Base-by-base conservation (phyloP, 1,140 invertebrate genomes). In the Aphidius ervi region DNA sequence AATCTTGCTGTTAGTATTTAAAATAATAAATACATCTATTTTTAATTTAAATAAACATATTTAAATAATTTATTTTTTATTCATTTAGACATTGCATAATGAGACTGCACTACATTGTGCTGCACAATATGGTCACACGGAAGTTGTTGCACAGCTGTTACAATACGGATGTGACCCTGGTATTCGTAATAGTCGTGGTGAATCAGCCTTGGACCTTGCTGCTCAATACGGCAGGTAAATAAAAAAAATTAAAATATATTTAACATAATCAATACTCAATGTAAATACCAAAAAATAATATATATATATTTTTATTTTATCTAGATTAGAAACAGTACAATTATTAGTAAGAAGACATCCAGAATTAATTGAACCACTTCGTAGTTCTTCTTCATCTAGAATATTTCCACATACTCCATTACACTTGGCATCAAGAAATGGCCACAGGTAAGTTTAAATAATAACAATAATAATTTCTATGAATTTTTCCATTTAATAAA, bases 41-140 rank as follows among this genome's bases (percentile, higher is more conserved):
- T 16, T 16, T 16, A 16, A 16, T 63, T 58, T 58, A 9, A 39
- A 40, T 53, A 58, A 48, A 56, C 52, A 49, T 60, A 45, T 45
- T 48, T 37, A 52, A 2, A 39, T 23, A 52, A 39, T 20, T 39
- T 1, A 1, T 10, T 9, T 39, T 7, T 52, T 52, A 52, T 42
- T 64, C 42, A 47, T 83, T 45, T 84, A 96, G 91, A 98, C 95
- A 56, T 87, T 90, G 70, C 92, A 94, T 76, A 90, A 93, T 68
- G 95, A 98, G 77, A 97, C 95, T 31, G 90, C 95, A 9, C 81
- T 99, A 63, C 93, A 98, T 72, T 94, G 91, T 74, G 95, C 95
- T 1, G 90, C 95, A 56, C 95, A 98, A 75, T 96, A 95, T 79
- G 96, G 95, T 7, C 93, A 97, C 75, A 90, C 89, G 54, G 86